A percentile compares a stretch with the other conserved stretches of the same genome.
These are phyloP conservation scores for Catharus minimus DNA, from an alignment of 2,113 vertebrate genomes.

Conservation along the genomic window DNA sequence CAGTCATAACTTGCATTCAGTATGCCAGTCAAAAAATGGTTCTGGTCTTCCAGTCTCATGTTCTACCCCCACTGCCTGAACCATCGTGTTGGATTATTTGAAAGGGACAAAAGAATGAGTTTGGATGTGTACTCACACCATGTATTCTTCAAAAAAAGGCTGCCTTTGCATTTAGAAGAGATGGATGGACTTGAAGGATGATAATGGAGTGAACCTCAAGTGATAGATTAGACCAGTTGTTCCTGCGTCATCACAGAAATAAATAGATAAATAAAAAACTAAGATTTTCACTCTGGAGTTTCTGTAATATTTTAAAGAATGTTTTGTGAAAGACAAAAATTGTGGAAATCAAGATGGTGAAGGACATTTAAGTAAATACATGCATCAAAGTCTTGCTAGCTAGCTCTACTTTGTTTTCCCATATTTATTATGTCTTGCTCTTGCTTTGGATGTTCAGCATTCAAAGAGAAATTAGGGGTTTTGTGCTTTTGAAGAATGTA, in stretches of 20 bases:
- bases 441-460: background rate
- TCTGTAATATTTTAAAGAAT: background rate
- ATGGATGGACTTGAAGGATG: background rate
- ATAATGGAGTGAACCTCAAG: background rate
- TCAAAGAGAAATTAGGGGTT: background rate
- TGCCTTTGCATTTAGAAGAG: background rate
- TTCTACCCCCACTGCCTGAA: background rate
- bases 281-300: background rate
- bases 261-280: background rate
- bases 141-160: constrained; percentile 29
- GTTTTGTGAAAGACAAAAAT: background rate
- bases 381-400: background rate
- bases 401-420: background rate
- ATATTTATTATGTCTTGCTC: background rate
- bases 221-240: background rate
- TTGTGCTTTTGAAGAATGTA: background rate
- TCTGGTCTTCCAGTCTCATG: background rate
- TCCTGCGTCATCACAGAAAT: background rate
- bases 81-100: background rate
- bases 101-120: background rate
- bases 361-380: background rate
- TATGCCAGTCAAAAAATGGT: background rate
- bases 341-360: background rate
- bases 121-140: constrained; percentile 9
- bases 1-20: background rate